Percentiles rank a stretch among this genome's conserved stretches.
Conservation (phyloP, 2,888 invertebrate genomes). For the Dynastes hyllus region DNA sequence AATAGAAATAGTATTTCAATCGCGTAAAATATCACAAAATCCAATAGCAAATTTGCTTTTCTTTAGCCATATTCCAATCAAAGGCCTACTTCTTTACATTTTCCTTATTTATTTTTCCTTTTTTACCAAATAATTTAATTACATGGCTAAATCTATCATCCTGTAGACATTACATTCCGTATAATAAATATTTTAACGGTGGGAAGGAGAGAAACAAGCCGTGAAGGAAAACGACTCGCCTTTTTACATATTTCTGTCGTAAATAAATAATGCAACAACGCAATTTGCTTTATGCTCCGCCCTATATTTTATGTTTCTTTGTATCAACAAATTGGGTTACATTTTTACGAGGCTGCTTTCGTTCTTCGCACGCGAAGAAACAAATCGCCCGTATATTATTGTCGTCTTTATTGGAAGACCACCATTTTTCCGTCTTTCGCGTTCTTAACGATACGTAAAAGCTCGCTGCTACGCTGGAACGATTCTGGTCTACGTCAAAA, state of each 20-base stretch:
- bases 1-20: no score
- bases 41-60: no score
- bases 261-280: constrained; percentile 18
- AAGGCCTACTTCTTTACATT: no score
- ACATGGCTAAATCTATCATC: no score
- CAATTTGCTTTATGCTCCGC: neutral
- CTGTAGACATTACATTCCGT: neutral
- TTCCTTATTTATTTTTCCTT: neutral
- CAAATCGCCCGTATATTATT: constrained; percentile 14
- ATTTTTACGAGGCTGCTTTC: constrained; percentile 6
- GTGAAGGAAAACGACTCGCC: neutral
- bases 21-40: no score
- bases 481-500: neutral
- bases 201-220: neutral
- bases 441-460: neutral
- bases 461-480: neutral
- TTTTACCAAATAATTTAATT: neutral
- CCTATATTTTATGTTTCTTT: constrained; percentile 14
- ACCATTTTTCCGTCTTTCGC: neutral
- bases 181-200: constrained; percentile 5
- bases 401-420: neutral
- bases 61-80: no score
- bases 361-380: neutral
- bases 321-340: constrained; percentile 23
- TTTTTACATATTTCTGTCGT: constrained; percentile 2